These are phyloP conservation scores for Hemicentrotus pulcherrimus DNA, from an alignment of 35 echinoderm and acorn worm species.

Conservation along the genomic window DNA sequence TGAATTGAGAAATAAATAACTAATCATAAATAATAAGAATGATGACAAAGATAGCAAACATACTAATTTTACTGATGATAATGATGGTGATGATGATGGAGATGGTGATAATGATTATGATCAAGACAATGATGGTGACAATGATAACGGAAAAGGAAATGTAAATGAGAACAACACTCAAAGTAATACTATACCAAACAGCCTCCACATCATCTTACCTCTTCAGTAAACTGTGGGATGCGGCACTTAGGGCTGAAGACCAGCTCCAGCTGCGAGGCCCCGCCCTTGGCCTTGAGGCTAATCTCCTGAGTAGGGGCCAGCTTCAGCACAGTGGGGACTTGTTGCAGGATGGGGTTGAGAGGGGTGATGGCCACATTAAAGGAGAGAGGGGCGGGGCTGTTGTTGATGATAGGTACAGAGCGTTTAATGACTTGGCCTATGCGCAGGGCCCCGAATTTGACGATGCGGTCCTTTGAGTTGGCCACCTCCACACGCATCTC, in stretches of 20 bases:
- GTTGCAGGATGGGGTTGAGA: slow-evolving; percentile 78
- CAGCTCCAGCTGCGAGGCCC: slow-evolving; percentile 72
- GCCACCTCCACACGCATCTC: slow-evolving; percentile 94
- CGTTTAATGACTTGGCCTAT: slow-evolving; percentile 82
- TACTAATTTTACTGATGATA: background rate
- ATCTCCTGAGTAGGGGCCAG: slow-evolving; percentile 80
- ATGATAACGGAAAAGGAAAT: background rate
- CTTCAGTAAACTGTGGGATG: slow-evolving; percentile 94
- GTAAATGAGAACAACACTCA: background rate
- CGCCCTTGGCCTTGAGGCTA: slow-evolving; percentile 82
- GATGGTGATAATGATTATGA: background rate
- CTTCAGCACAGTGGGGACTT: slow-evolving; percentile 77
- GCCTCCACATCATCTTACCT: slow-evolving; percentile 56
- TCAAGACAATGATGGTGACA: background rate
- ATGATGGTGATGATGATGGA: background rate
- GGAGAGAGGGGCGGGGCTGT: slow-evolving; percentile 83
- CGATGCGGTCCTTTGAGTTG: slow-evolving; percentile 82
- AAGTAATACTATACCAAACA: background rate
- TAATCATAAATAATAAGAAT: background rate
- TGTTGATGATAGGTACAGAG: slow-evolving; percentile 84
- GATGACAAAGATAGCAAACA: background rate
- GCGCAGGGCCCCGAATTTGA: slow-evolving; percentile 90
- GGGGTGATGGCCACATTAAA: slow-evolving; percentile 96
- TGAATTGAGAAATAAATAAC: too few species aligned
- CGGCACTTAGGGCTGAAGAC: slow-evolving; percentile 91